Conservation (phyloP, 2,797 vertebrate genomes). For the Acanthis flammea region DNA sequence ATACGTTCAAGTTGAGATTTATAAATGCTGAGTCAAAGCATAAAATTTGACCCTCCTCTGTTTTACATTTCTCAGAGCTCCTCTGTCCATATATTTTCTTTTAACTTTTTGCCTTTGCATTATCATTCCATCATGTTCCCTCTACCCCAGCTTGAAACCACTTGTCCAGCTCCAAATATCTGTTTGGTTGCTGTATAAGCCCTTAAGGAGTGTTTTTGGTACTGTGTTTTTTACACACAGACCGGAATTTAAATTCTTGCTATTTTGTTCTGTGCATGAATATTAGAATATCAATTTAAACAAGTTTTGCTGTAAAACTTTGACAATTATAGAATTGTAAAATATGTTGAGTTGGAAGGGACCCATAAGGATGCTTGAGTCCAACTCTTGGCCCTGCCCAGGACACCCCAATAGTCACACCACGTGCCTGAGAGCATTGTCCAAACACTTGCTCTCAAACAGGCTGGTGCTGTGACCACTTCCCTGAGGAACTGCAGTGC, state of each 20-base stretch:
- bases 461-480: background rate
- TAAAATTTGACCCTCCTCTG: no score
- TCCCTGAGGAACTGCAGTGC: background rate
- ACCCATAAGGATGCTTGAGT: rapidly evolving
- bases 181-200: no score
- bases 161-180: no score
- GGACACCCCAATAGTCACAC: no score
- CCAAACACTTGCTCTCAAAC: background rate
- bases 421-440: background rate
- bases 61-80: no score
- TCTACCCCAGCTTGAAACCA: no score
- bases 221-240: background rate
- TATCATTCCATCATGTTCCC: no score
- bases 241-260: background rate
- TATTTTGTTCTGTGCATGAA: background rate
- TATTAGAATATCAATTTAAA: background rate
- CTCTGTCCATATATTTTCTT: no score
- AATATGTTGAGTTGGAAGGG: background rate
- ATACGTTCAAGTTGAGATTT: background rate
- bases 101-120: no score
- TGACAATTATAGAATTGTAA: background rate
- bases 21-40: background rate
- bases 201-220: no score
- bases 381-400: background rate
- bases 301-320: background rate